These are phyloP conservation scores for Poecilia latipinna DNA, from an alignment of 2,113 vertebrate genomes.

Conservation along the genomic window DNA sequence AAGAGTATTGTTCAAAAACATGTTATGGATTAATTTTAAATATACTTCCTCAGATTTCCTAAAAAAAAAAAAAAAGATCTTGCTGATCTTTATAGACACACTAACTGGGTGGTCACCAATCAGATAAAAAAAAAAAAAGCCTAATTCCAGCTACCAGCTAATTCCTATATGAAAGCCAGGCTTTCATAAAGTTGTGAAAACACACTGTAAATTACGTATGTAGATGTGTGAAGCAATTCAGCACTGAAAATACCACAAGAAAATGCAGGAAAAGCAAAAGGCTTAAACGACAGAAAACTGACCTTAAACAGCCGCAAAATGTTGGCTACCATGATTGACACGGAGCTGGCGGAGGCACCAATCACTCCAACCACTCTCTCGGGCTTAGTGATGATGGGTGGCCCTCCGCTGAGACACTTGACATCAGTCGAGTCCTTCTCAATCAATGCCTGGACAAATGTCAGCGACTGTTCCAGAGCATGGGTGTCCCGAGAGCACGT, in stretches of 20 bases:
- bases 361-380: slow-evolving; percentile 95
- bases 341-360: slow-evolving; percentile 93
- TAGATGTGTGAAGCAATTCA: background rate
- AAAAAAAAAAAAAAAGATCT: too few species aligned
- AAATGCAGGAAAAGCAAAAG: slow-evolving; percentile 1
- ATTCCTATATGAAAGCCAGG: background rate
- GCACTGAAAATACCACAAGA: background rate
- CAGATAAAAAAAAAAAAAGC: background rate
- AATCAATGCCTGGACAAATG: slow-evolving; percentile 95
- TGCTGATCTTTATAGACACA: background rate
- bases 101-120: background rate
- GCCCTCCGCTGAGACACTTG: slow-evolving; percentile 90
- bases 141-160: background rate
- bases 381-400: slow-evolving; percentile 94
- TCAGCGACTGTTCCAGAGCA: slow-evolving; percentile 95
- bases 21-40: background rate
- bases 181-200: background rate
- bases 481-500: slow-evolving; percentile 96
- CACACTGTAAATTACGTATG: background rate
- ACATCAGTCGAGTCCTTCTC: slow-evolving; percentile 96
- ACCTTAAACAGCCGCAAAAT: slow-evolving; percentile 97
- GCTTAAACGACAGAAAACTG: slow-evolving; percentile 52
- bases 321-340: slow-evolving; percentile 99
- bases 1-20: background rate
- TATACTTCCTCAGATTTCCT: background rate